These are phyloP conservation scores for Gephyroberyx darwinii DNA, from an alignment of 2,797 vertebrate species.

Conservation along the genomic window DNA sequence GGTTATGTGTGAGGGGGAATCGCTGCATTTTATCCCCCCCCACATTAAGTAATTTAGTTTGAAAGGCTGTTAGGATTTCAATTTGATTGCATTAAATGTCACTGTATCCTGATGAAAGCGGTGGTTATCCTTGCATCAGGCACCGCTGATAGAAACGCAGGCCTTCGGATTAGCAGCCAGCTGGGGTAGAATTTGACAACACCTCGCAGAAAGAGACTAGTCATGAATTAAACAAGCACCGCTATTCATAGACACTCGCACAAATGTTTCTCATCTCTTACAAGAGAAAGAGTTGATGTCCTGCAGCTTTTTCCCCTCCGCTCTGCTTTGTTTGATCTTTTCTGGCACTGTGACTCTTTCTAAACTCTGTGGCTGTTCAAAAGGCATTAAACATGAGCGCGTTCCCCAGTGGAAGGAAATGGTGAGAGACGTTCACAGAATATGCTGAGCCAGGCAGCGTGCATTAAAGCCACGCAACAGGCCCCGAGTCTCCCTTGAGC, in stretches of 20 bases:
- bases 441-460: constrained; percentile 36
- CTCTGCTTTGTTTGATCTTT: constrained; percentile 72
- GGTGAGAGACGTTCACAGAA: constrained; percentile 53
- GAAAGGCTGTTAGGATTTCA: constrained; percentile 4
- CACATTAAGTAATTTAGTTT: constrained; percentile 2
- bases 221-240: constrained; percentile 71
- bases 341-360: constrained; percentile 63
- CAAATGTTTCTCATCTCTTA: constrained; percentile 67
- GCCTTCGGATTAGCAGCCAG: constrained; percentile 22
- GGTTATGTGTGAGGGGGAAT: background rate
- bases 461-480: constrained; percentile 47
- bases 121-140: constrained; percentile 34
- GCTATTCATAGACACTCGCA: constrained; percentile 56
- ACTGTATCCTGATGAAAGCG: constrained; percentile 17
- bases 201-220: constrained; percentile 32
- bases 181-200: constrained; percentile 17
- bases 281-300: constrained; percentile 64
- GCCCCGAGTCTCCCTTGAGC: constrained; percentile 40
- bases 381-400: constrained; percentile 78
- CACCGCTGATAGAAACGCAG: constrained; percentile 20
- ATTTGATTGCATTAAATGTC: constrained; percentile 16
- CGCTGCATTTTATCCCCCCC: background rate
- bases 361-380: constrained; percentile 66
- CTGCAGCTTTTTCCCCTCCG: constrained; percentile 67
- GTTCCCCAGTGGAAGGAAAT: constrained; percentile 60